phyloP scores from a whole-genome alignment of 2,888 invertebrate species.

The Xestobium rufovillosum region DNA sequence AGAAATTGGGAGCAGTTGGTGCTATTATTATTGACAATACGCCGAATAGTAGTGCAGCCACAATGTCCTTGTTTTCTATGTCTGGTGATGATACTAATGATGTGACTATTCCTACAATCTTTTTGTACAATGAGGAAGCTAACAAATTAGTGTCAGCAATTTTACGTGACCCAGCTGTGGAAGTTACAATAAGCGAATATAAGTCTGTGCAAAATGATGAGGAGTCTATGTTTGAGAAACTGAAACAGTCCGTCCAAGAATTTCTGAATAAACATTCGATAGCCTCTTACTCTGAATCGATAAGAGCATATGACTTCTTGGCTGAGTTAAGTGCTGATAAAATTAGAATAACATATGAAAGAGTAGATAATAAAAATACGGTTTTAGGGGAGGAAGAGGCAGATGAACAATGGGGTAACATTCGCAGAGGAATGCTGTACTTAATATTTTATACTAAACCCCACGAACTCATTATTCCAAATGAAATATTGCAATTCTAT shows the following conservation, averaged over 20 bases:
- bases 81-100: constrained; percentile 86
- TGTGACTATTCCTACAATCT: constrained; percentile 84
- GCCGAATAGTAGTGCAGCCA: constrained; percentile 63
- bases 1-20: constrained; percentile 73
- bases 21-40: constrained; percentile 83
- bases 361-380: constrained; percentile 21
- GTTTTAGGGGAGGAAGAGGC: constrained; percentile 24
- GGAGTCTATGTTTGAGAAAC: constrained; percentile 42
- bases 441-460: constrained; percentile 35
- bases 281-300: constrained; percentile 35
- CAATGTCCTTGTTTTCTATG: constrained; percentile 89
- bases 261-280: constrained; percentile 42
- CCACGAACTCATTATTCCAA: constrained; percentile 36
- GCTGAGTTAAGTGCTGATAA: constrained; percentile 37
- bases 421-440: constrained; percentile 36
- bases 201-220: constrained; percentile 44
- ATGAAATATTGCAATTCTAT: constrained; percentile 38
- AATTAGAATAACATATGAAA: constrained; percentile 34
- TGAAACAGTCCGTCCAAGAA: constrained; percentile 43
- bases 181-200: constrained; percentile 49
- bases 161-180: constrained; percentile 48
- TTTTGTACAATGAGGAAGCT: constrained; percentile 76
- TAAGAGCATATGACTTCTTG: constrained; percentile 36
- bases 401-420: constrained; percentile 38
- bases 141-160: constrained; percentile 56